phyloP scores from a whole-genome alignment of 92 coral and sea anemone species.

The Epizoanthus stellaris region DNA sequence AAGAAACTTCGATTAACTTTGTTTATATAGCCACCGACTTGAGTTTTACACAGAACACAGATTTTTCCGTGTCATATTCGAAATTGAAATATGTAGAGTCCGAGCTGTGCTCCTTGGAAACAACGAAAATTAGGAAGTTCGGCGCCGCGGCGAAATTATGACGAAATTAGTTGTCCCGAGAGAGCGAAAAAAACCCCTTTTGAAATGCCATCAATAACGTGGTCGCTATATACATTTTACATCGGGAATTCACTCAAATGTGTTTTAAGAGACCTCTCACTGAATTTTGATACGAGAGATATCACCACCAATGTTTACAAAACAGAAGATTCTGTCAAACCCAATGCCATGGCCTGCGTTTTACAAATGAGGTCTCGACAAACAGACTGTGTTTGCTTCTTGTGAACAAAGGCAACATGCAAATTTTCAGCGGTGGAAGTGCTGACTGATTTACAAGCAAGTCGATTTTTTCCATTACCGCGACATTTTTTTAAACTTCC shows the following conservation, averaged over 20 bases:
- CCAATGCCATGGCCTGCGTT: conserved; percentile 51
- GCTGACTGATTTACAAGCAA: conserved; percentile 40
- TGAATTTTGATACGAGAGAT: conserved; percentile 66
- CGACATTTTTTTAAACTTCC: not conserved
- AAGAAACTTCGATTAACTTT: conserved; percentile 36
- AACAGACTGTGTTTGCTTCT: conserved; percentile 59
- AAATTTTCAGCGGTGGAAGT: conserved; percentile 58
- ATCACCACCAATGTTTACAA: conserved; percentile 61
- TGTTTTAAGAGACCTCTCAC: conserved; percentile 45
- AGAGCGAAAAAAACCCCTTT: not conserved
- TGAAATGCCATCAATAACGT: conserved; percentile 31
- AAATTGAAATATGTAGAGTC: not conserved
- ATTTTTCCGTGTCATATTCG: conserved; percentile 14
- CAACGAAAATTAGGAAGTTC: not conserved
- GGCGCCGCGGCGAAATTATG: not conserved
- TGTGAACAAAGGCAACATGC: conserved; percentile 90
- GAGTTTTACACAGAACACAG: conserved; percentile 23
- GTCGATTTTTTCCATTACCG: conserved; percentile 5
- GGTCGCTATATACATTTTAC: conserved; percentile 21
- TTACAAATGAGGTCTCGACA: conserved; percentile 50
- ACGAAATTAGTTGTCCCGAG: conserved; percentile 9
- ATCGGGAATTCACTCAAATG: conserved; percentile 67
- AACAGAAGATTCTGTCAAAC: conserved; percentile 60
- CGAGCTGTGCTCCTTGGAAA: not conserved
- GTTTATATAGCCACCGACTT: conserved; percentile 50